A percentile compares a stretch with the other conserved stretches of the same genome.
Evolutionary conservation across 2,113 vertebrate genomes (phyloP).

Genomic region (Glaucidium brasilianum): DNA sequence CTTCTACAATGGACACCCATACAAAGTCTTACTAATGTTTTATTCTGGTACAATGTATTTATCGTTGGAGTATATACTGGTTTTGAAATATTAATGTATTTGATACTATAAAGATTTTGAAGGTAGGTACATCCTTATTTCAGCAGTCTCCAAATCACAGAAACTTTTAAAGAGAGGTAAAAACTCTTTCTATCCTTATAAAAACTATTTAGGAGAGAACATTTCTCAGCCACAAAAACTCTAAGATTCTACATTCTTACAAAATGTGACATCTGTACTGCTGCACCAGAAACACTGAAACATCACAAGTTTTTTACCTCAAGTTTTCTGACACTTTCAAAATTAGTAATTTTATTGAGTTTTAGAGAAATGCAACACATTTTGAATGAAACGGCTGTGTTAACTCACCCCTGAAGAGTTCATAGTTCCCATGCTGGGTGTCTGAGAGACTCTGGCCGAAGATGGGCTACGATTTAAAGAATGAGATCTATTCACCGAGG

Average conservation of each 20-base stretch:
- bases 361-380: not conserved
- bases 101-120: not conserved
- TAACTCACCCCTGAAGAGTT: constrained; percentile 84
- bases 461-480: constrained; percentile 86
- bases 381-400: not conserved
- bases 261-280: not conserved
- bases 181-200: not conserved
- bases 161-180: not conserved
- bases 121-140: not conserved
- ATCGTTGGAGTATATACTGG: not conserved
- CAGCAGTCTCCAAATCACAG: not conserved
- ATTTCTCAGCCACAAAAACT: not conserved
- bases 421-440: constrained; percentile 76
- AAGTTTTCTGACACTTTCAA: not conserved
- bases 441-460: constrained; percentile 76
- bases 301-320: not conserved
- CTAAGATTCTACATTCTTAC: not conserved
- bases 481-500: constrained; percentile 79
- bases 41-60: not conserved
- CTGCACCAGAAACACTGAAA: not conserved
- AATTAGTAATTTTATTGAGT: not conserved
- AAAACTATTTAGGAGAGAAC: not conserved
- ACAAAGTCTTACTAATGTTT: not conserved
- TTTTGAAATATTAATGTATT: not conserved
- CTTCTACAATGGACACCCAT: not conserved